A percentile compares a stretch with the other conserved stretches of the same genome.
These are phyloP conservation scores for Glareola pratincola DNA, from an alignment of 2,113 vertebrate species.

Conservation along the genomic window DNA sequence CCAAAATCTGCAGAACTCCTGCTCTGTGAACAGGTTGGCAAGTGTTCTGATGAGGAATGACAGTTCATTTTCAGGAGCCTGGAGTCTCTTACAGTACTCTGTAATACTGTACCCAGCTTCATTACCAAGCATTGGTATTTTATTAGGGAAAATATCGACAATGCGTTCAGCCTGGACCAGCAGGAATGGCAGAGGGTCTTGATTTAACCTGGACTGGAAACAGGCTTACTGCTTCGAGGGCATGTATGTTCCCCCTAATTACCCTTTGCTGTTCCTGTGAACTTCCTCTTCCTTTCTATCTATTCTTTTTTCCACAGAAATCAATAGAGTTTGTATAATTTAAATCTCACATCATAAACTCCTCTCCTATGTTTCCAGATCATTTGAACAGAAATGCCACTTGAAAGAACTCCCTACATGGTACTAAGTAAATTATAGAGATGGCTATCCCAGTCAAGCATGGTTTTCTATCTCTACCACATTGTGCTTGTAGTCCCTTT, in stretches of 20 bases:
- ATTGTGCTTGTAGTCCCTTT: background rate
- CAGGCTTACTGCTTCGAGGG: background rate
- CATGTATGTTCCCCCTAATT: background rate
- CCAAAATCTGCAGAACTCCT: background rate
- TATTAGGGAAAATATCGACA: background rate
- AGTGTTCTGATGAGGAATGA: background rate
- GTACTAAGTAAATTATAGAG: background rate
- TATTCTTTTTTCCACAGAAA: background rate
- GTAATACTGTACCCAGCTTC: background rate
- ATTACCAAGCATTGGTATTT: background rate
- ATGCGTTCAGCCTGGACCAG: background rate
- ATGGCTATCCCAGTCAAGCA: background rate
- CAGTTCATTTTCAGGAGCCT: background rate
- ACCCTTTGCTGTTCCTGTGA: background rate
- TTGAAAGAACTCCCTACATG: background rate
- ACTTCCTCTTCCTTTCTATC: background rate
- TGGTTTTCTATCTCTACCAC: background rate
- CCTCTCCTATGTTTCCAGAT: background rate
- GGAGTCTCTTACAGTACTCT: background rate
- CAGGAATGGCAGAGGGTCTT: background rate
- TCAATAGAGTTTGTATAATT: background rate
- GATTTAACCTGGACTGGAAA: background rate
- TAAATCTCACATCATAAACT: background rate
- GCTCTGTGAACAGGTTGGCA: background rate
- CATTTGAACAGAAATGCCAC: background rate